A percentile compares a stretch with the other conserved stretches of the same genome.
Evolutionary conservation across 53 echinoderm and acorn worm genomes (phyloP).

Genomic region (Pentamera pediparva): DNA sequence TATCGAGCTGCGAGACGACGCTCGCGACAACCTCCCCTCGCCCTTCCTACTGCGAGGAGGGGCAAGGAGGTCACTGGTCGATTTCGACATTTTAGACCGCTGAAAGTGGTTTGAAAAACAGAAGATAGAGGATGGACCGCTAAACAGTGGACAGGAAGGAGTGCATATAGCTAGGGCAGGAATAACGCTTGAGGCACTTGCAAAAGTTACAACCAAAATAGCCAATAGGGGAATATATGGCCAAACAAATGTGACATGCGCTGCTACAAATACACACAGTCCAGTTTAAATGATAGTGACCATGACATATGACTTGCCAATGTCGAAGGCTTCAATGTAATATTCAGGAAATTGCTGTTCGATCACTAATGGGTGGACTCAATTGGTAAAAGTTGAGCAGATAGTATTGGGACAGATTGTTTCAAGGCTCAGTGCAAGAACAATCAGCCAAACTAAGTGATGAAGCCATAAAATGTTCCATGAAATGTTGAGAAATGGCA

Average conservation of each 20-base stretch:
- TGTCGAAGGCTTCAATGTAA: no score
- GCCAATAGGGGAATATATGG: neutral
- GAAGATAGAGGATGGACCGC: neutral
- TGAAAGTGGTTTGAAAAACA: neutral
- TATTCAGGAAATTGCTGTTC: no score
- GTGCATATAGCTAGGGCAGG: neutral
- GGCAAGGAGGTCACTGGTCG: slow-evolving; percentile 19
- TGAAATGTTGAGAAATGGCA: no score
- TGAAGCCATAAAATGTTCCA: no score
- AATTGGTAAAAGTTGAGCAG: no score
- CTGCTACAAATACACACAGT: no score
- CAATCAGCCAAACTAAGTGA: no score
- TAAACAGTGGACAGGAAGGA: neutral
- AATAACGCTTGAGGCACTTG: neutral
- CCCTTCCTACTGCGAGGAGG: slow-evolving; percentile 9
- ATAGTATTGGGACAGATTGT: no score
- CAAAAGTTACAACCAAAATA: neutral
- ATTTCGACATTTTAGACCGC: neutral
- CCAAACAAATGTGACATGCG: neutral
- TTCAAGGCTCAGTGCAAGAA: no score
- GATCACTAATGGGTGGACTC: no score
- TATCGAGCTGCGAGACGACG: slow-evolving; percentile 20
- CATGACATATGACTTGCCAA: no score
- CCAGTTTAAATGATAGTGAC: neutral
- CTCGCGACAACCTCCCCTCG: slow-evolving; percentile 16